Evolutionary conservation across 2,113 vertebrate species (phyloP), one percentile per base, ranked within the genome.

Genomic region (Paradoxurus hermaphroditus): DNA sequence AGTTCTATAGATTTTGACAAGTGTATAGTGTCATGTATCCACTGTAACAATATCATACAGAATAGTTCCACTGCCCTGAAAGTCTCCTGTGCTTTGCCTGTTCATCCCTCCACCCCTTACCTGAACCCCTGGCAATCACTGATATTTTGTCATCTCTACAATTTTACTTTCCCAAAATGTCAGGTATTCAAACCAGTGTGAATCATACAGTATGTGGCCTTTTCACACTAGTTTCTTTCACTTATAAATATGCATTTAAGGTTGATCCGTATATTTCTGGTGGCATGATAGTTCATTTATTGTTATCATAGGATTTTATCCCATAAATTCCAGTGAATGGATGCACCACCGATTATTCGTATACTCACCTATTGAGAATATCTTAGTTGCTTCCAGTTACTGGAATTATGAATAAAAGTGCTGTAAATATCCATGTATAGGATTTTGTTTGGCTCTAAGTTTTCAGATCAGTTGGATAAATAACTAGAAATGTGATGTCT

Each of bases 401-500:
- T 77, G 8, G 46, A 27, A 46, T 83, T 95, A 44, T 10, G n/a
- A 88, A 65, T 29, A 90, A 65, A 92, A 19, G 12, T 86, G 4
- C 53, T 83, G 46, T 44, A 27, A 65, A 65, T 27, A 93, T 67
- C 73, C 2, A 14, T 79, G 49, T 56, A 8, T 68, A 87, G 36
- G 31, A 82, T 51, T 82, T 73, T 91, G 8, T 75, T 59, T 49
- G 70, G 12, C 75, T 21, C 56, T 72, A 21, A 23, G 13, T 91
- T 86, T 95, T 70, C 49, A 79, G 51, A 63, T 86, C 29, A 56
- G 73, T 31, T 77, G 73, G 15, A 46, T 77, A 77, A 77, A 36
- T 95, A 72, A 7, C 41, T 72, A 73, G 73, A 44, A 51, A 90
- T 8, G 7, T 83, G 34, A 90, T 75, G 63, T 90, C 27, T 83